phyloP scores from a whole-genome alignment of 2,113 vertebrate genomes.

The Gadus macrocephalus region DNA sequence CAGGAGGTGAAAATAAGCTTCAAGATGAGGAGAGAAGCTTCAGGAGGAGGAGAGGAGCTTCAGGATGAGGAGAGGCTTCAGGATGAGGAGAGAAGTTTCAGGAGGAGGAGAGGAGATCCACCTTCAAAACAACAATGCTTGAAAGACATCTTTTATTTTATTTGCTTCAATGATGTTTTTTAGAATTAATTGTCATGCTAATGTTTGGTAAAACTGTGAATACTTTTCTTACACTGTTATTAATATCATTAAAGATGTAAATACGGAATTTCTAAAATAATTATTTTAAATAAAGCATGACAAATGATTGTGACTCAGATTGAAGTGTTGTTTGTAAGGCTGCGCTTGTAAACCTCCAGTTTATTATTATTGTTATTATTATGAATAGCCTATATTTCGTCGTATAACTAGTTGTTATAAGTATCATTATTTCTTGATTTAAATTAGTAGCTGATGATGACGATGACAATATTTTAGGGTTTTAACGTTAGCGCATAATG shows the following conservation, averaged over 20 bases:
- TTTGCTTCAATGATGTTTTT: constrained; percentile 42
- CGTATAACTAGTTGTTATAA: no score
- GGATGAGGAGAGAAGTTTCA: neutral
- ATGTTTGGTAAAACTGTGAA: constrained; percentile 71
- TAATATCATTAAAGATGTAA: constrained; percentile 77
- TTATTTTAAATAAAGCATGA: constrained; percentile 85
- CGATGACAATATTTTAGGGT: neutral
- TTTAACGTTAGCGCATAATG: neutral
- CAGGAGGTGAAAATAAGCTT: constrained; percentile 35
- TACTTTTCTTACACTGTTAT: constrained; percentile 73
- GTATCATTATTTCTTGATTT: neutral
- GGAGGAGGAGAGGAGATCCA: constrained; percentile 28
- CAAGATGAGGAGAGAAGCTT: constrained; percentile 3
- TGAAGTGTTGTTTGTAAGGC: no score
- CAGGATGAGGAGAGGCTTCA: constrained; percentile 38
- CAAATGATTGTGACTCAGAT: constrained; percentile 21
- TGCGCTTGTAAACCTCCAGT: no score
- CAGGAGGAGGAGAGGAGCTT: constrained; percentile 46
- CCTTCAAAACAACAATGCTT: constrained; percentile 57
- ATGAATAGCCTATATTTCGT: no score
- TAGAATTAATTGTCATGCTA: constrained; percentile 65
- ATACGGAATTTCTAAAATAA: constrained; percentile 78
- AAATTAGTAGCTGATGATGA: constrained; percentile 1
- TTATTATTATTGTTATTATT: no score
- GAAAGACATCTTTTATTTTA: constrained; percentile 46